Percentiles rank a stretch among this genome's conserved stretches.
These are phyloP conservation scores for Sanderia malayensis DNA, from an alignment of 30 jellyfish, hydroid and myxozoan genomes.

Conservation along the genomic window DNA sequence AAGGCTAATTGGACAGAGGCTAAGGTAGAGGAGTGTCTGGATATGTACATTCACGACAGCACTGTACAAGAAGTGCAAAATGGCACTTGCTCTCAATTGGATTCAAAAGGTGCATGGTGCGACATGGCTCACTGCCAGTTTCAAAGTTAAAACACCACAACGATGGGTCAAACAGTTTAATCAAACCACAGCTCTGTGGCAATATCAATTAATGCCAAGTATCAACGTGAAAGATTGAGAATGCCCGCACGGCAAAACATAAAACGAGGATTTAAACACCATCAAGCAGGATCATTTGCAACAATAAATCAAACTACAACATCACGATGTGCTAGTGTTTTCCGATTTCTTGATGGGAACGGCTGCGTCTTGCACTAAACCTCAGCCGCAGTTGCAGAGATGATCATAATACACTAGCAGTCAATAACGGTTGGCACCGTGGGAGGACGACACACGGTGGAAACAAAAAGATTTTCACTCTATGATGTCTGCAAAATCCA, in stretches of 20 bases:
- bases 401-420: background rate
- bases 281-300: background rate
- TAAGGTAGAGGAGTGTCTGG: no score
- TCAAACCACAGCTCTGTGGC: slow-evolving; percentile 3
- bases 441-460: background rate
- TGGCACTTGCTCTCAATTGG: no score
- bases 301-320: background rate
- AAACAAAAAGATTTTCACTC: background rate
- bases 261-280: background rate
- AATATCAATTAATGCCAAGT: background rate
- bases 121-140: no score
- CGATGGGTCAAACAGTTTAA: slow-evolving; percentile 1
- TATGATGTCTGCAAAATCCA: background rate
- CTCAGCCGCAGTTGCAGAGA: background rate
- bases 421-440: background rate
- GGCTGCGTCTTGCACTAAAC: background rate
- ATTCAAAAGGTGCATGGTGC: no score
- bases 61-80: no score
- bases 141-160: no score
- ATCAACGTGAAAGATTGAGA: background rate
- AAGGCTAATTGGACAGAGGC: no score
- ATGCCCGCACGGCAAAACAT: background rate
- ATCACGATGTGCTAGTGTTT: background rate
- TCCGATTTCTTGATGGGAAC: slow-evolving; percentile 1
- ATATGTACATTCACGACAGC: no score